Conservation (phyloP, 1,140 invertebrate species). For the Physella acuta region DNA sequence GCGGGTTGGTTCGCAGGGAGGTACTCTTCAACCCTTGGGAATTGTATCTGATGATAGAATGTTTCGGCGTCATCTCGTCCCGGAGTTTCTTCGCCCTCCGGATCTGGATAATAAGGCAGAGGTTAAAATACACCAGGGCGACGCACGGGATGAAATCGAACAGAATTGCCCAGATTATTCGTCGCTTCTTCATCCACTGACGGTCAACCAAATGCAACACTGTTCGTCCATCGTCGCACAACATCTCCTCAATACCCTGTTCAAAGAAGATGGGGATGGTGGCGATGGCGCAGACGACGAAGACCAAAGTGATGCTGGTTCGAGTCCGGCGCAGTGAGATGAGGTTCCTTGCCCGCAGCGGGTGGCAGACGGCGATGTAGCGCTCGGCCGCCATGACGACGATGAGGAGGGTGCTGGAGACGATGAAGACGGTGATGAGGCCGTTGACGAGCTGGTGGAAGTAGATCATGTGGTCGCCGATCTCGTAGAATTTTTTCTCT, state of each 20-base stretch:
- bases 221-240: conserved; percentile 32
- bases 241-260: conserved; percentile 34
- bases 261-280: conserved; percentile 53
- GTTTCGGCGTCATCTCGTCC: conserved; percentile 40
- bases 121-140: conserved; percentile 52
- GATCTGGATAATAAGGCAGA: conserved; percentile 52
- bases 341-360: conserved; percentile 52
- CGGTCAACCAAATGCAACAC: conserved; percentile 37
- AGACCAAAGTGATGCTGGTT: conserved; percentile 46
- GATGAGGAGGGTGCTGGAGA: conserved; percentile 55
- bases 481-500: conserved; percentile 33
- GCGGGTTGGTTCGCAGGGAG: background rate
- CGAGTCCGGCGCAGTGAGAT: conserved; percentile 49
- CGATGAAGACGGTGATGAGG: conserved; percentile 55
- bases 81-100: conserved; percentile 46
- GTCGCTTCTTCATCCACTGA: conserved; percentile 31
- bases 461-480: conserved; percentile 35
- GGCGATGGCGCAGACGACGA: conserved; percentile 39
- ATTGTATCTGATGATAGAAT: background rate
- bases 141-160: conserved; percentile 53
- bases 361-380: conserved; percentile 56
- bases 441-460: conserved; percentile 43
- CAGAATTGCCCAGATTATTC: conserved; percentile 46
- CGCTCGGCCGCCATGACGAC: conserved; percentile 56
- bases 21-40: background rate